Conservation (phyloP, 2,797 vertebrate species). For the Acropternis orthonyx region DNA sequence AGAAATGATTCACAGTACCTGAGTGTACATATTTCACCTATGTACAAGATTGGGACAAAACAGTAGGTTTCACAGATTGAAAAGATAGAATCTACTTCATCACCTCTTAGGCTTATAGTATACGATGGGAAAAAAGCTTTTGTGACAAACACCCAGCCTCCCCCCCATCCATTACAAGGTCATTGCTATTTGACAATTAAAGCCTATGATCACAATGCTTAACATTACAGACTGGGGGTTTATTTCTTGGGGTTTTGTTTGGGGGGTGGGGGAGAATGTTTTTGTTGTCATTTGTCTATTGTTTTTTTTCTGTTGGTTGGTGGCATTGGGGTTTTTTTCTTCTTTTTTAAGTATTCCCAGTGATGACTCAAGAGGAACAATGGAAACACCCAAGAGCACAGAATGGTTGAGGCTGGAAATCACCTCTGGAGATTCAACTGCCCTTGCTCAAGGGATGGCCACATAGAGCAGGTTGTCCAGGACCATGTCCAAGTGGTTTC, state of each 20-base stretch:
- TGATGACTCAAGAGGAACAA: not conserved
- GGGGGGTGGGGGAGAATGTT: fast-evolving
- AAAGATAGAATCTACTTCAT: not conserved
- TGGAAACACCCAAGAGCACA: not conserved
- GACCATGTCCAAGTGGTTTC: not conserved
- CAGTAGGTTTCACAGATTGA: not conserved
- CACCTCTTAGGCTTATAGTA: not conserved
- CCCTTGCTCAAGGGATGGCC: not conserved
- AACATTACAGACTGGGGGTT: fast-evolving
- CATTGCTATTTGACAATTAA: not conserved
- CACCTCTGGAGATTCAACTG: not conserved
- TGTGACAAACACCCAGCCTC: no score
- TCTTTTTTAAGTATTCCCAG: not conserved
- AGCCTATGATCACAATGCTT: not conserved
- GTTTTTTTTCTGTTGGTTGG: not conserved
- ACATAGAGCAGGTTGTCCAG: not conserved
- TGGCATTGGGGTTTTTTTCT: not conserved
- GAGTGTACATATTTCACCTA: not conserved
- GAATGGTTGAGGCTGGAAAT: not conserved
- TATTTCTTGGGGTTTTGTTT: not conserved
- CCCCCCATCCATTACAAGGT: not conserved
- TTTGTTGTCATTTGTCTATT: not conserved
- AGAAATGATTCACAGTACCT: not conserved
- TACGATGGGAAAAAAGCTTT: not conserved
- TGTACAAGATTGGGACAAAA: not conserved